Percentiles rank a stretch among this genome's conserved stretches.
These are phyloP conservation scores for Nemurella pictetii DNA, from an alignment of 2,888 invertebrate genomes.

Conservation along the genomic window DNA sequence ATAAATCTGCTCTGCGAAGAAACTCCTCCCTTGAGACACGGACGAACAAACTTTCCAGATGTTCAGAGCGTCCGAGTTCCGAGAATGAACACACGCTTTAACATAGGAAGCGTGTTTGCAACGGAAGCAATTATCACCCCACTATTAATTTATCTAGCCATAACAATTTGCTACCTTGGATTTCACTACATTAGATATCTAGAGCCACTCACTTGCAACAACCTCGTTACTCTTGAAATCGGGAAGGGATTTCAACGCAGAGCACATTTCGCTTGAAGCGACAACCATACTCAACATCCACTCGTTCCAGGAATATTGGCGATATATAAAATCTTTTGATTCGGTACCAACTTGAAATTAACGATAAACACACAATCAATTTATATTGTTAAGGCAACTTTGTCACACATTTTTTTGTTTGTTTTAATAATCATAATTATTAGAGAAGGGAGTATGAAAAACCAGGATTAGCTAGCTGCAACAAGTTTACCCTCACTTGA, in stretches of 20 bases:
- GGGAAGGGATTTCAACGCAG: background rate
- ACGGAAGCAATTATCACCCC: no score
- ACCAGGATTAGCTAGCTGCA: slow-evolving; percentile 41
- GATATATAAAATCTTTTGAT: slow-evolving; percentile 43
- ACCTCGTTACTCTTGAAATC: background rate
- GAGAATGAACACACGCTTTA: no score
- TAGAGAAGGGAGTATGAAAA: slow-evolving; percentile 43
- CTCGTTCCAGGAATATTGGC: slow-evolving; percentile 38
- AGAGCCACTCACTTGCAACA: background rate
- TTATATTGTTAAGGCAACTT: slow-evolving; percentile 44
- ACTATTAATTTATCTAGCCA: no score
- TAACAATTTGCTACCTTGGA: no score
- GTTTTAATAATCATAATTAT: slow-evolving; percentile 36
- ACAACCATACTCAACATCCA: slow-evolving; percentile 30
- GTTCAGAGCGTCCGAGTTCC: no score
- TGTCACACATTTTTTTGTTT: slow-evolving; percentile 40
- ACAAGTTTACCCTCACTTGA: slow-evolving; percentile 39
- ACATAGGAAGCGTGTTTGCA: no score
- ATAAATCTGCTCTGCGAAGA: background rate
- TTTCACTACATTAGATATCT: background rate
- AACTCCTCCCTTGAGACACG: no score
- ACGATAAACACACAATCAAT: slow-evolving; percentile 43
- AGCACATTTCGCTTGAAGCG: slow-evolving; percentile 8
- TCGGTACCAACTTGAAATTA: slow-evolving; percentile 42
- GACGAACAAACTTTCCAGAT: no score